Base-by-base conservation (phyloP, 2,113 vertebrate genomes). In the Alexandromys fortis region DNA sequence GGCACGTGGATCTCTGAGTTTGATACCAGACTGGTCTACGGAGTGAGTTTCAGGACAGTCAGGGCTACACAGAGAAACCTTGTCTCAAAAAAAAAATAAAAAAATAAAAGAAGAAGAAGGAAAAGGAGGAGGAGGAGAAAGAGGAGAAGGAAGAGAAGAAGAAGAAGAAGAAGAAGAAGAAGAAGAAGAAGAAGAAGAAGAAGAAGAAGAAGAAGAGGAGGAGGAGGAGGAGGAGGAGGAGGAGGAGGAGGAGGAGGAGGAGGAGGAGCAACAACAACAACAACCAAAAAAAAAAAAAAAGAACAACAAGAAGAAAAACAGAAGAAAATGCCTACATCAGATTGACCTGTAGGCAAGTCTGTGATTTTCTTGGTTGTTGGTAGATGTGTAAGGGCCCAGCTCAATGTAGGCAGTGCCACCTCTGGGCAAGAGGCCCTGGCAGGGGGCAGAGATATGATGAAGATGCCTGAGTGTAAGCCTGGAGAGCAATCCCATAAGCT, bases 181-280 rank as follows among this genome's bases (percentile, higher is more conserved):
- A 13, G 63, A 12, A 30, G 65, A 2, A 28, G 24, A 3, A 67
- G 10, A 0, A 67, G 65, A 4, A 67, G 65, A 8, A 67, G 28
- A 8, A 67, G 52, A 35, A 16, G 12, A 6, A 35, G 33, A 7
- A 35, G 68, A 9, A 17, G 55, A 55, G 13, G 28, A 13, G 5
- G 65, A 26, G 4, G 65, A 12, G 4, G 28, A 12, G 10, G 65
- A 26, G 1, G 65, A 26, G 5, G 65, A 26, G 1, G 63, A 28
- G 1, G 65, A 8, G 1, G 24, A 11, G 0, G 22, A 65, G 2
- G 22, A 65, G 1, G 63, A 65, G 0, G 63, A 28, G 0, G 63
- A 65, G 0, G 63, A 65, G 0, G 28, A 33, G 12, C 52, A 52
- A 55, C 16, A 55, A 55, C 52, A 55, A 55, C 52, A 5, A 55